phyloP scores from a whole-genome alignment of 1,140 invertebrate genomes.

The Drosophila oshimai region DNA sequence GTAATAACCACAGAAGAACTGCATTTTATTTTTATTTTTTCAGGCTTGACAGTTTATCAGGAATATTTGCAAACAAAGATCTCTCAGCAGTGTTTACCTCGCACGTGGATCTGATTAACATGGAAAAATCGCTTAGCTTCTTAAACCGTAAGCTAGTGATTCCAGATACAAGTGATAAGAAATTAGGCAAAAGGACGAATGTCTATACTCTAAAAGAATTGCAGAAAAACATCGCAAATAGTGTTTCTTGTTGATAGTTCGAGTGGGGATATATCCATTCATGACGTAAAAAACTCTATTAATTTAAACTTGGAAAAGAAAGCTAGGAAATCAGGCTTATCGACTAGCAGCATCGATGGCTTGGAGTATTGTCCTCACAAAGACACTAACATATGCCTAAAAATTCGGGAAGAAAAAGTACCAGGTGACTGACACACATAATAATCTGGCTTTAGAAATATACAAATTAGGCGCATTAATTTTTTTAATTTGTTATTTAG shows the following conservation, averaged over 20 bases:
- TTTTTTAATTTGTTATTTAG: slow-evolving; percentile 1
- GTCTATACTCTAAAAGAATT: neutral
- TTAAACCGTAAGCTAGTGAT: slow-evolving; percentile 25
- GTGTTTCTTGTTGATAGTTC: slow-evolving; percentile 7
- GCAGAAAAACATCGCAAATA: neutral
- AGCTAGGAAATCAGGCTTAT: neutral
- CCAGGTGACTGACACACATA: too few relatives aligned
- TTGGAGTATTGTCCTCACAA: slow-evolving; percentile 26
- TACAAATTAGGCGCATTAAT: too few relatives aligned
- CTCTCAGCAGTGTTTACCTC: slow-evolving; percentile 37
- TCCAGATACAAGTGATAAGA: neutral
- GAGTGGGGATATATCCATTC: neutral
- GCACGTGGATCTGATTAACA: slow-evolving; percentile 25
- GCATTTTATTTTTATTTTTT: neutral
- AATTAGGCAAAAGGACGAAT: neutral
- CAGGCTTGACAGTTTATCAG: slow-evolving; percentile 52
- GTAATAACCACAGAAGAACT: neutral
- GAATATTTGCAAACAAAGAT: slow-evolving; percentile 45
- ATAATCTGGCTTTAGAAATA: neutral
- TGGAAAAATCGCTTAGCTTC: slow-evolving; percentile 2
- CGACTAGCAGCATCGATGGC: neutral
- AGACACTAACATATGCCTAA: slow-evolving; percentile 29
- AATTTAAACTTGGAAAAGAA: neutral
- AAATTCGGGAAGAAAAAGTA: slow-evolving; percentile 30
- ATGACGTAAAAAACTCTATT: neutral